Evolutionary conservation across 1,140 invertebrate genomes (phyloP), one percentile per base, ranked within the genome.

Genomic region (Galendromus occidentalis): DNA sequence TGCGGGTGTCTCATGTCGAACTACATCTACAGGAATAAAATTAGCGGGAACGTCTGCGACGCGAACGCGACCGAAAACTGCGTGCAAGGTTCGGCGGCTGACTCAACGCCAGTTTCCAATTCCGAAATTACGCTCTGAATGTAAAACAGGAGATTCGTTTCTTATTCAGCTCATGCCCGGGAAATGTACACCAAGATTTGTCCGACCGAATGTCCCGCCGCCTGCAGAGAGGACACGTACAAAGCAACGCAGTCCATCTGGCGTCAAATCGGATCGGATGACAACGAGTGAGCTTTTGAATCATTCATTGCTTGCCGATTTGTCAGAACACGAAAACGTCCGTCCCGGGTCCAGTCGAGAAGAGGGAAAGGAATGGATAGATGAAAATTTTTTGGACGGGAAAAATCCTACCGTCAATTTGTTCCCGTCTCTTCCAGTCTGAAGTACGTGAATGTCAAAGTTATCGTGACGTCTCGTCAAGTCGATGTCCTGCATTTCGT

Each of bases 381-480:
- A n/a, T n/a, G n/a, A n/a, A n/a, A n/a, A n/a, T n/a, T 9, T 39
- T 39, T 4, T 9, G 9, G 33, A 39, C 4, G 33, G 9, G 9
- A 39, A 9, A 39, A 39, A 39, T 39, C 33, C 33, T 39, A 6
- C 33, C 9, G 4, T 39, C 33, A 39, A 39, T 39, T 39, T 39
- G 9, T 39, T 59, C 25, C 20, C 22, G 9, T 4, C 22, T 14
- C n/a, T 59, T 59, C 22, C 22, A 59, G 51, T 25, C 20, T 59
- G 33, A 59, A 59, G 33, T 59, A 59, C 51, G 51, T 59, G 14
- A 59, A 59, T 33, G 33, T 59, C 51, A 59, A 59, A 25, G 51
- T 59, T 18, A 59, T 59, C 20, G 22, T 59, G 25, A 59, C 51
- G 51, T 59, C 51, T 25, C 51, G 51, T 18, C 51, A 59, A 33